Evolutionary conservation across 2,797 vertebrate species (phyloP).

Genomic region (Xenentodon cancila): DNA sequence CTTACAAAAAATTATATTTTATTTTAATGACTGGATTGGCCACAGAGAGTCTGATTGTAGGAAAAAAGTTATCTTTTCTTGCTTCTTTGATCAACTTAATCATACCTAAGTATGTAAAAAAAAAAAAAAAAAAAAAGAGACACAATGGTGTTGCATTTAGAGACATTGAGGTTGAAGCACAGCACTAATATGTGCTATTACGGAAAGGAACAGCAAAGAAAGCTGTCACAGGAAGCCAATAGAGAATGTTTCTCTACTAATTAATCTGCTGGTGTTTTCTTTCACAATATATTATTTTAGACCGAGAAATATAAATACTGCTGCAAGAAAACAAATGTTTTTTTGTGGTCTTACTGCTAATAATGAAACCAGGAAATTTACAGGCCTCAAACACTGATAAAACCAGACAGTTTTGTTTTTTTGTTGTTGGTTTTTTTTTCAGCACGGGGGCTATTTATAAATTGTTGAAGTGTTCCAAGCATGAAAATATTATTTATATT

Average conservation of each 20-base stretch:
- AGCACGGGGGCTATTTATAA: slow-evolving; percentile 13
- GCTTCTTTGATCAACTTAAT: background rate
- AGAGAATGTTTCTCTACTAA: no score
- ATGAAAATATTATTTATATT: slow-evolving; percentile 36
- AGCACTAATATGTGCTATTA: background rate
- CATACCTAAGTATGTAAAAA: background rate
- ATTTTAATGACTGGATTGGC: background rate
- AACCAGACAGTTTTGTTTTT: background rate
- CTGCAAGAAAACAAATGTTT: background rate
- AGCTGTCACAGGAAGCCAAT: no score
- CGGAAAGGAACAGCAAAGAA: background rate
- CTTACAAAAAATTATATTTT: no score
- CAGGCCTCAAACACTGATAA: slow-evolving; percentile 3
- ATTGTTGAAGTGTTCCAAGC: slow-evolving; percentile 12
- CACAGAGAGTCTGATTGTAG: background rate
- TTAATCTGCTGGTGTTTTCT: no score
- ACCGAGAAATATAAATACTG: background rate
- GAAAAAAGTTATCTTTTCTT: background rate
- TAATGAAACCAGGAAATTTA: background rate
- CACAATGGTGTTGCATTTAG: background rate
- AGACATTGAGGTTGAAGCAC: background rate
- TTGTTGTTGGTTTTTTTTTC: background rate
- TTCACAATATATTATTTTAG: no score
- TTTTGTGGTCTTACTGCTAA: background rate
- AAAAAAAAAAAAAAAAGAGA: background rate